Evolutionary conservation across 1,140 invertebrate genomes (phyloP).

Genomic region (Carposina sasakii): DNA sequence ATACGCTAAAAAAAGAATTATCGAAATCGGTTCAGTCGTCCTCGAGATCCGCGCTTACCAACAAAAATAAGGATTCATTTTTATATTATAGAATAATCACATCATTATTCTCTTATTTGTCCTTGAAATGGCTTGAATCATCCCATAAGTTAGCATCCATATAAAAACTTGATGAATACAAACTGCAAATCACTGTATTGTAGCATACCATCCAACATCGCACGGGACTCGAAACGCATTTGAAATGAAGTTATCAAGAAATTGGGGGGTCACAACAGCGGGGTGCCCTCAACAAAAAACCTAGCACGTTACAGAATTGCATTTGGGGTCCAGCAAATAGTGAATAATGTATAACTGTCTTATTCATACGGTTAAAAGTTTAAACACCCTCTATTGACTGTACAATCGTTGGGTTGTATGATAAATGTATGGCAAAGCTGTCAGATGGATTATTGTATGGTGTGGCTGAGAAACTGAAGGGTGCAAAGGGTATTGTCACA

Average conservation of each 20-base stretch:
- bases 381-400: slow-evolving; percentile 62
- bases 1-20: too few relatives aligned
- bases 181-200: slow-evolving; percentile 23
- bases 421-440: slow-evolving; percentile 49
- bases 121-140: too few relatives aligned
- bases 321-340: slow-evolving; percentile 46
- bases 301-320: slow-evolving; percentile 44
- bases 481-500: too few relatives aligned
- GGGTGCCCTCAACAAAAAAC: slow-evolving; percentile 50
- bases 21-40: too few relatives aligned
- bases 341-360: slow-evolving; percentile 56
- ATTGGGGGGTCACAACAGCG: slow-evolving; percentile 34
- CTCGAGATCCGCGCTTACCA: too few relatives aligned
- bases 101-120: too few relatives aligned
- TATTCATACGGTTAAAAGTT: slow-evolving; percentile 60
- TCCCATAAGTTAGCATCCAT: too few relatives aligned
- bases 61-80: too few relatives aligned
- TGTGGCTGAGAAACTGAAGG: too few relatives aligned
- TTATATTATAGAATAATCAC: too few relatives aligned
- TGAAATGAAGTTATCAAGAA: slow-evolving; percentile 68
- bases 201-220: slow-evolving; percentile 23
- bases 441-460: too few relatives aligned
- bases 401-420: slow-evolving; percentile 46
- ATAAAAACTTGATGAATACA: too few relatives aligned
- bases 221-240: slow-evolving; percentile 34